Evolutionary conservation across 2,888 invertebrate species (phyloP).

Genomic region (Perizoma affinitatum): DNA sequence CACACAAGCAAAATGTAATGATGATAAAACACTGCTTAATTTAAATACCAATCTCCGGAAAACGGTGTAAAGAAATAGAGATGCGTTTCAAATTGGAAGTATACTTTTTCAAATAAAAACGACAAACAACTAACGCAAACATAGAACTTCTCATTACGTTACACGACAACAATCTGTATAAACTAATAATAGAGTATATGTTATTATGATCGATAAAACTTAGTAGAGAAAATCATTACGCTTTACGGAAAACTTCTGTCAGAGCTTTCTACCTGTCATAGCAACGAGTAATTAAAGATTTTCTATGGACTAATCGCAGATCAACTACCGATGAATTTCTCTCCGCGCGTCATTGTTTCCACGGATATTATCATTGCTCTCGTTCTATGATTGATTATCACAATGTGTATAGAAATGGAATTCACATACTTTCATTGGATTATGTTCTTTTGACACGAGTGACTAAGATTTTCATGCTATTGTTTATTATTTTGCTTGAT

Average conservation of each 20-base stretch:
- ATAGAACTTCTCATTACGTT: too few species aligned
- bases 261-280: slow-evolving; percentile 25
- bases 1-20: too few species aligned
- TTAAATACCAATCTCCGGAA: too few species aligned
- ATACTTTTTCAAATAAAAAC: too few species aligned
- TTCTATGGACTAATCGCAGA: slow-evolving; percentile 21
- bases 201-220: slow-evolving; percentile 8
- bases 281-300: slow-evolving; percentile 26
- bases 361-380: slow-evolving; percentile 29
- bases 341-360: slow-evolving; percentile 34
- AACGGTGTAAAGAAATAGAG: too few species aligned
- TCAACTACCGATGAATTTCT: slow-evolving; percentile 23
- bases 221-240: background rate
- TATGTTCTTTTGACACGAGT: slow-evolving; percentile 30
- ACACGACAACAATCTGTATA: too few species aligned
- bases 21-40: too few species aligned
- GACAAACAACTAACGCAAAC: too few species aligned
- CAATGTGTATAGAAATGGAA: slow-evolving; percentile 27
- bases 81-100: too few species aligned
- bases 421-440: slow-evolving; percentile 28
- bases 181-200: too few species aligned
- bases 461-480: slow-evolving; percentile 1
- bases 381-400: slow-evolving; percentile 31
- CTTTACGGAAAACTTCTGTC: background rate
- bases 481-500: too few species aligned